Percentiles rank a stretch among this genome's conserved stretches.
Conservation (phyloP, 92 coral and sea anemone genomes). For the Pocillopora grandis region DNA sequence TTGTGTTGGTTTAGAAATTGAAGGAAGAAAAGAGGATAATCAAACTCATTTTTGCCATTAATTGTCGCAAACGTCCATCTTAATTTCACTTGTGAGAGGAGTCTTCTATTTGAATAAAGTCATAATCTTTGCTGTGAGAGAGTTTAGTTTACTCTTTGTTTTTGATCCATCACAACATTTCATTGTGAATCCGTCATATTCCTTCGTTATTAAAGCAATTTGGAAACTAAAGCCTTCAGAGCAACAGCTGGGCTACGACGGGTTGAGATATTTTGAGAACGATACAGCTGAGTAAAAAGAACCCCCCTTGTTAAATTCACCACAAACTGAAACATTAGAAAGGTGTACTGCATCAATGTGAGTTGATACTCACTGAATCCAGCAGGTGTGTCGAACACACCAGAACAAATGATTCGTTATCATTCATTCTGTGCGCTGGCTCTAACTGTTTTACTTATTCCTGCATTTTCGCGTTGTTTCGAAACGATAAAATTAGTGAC, state of each 20-base stretch:
- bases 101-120: no score
- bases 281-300: background rate
- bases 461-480: background rate
- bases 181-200: no score
- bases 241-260: background rate
- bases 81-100: no score
- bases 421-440: background rate
- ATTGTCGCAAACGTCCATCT: no score
- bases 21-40: no score
- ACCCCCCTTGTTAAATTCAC: background rate
- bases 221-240: no score
- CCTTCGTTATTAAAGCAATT: no score
- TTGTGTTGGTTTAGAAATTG: no score
- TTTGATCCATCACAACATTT: no score
- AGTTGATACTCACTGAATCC: background rate
- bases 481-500: background rate
- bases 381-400: slow-evolving; percentile 29
- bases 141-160: no score
- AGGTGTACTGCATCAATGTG: background rate
- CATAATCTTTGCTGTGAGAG: no score
- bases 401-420: background rate
- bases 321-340: background rate
- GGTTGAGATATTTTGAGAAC: background rate
- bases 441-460: background rate
- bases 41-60: no score